Conservation (phyloP, 2,113 vertebrate genomes). For the Tonatia bakeri region DNA sequence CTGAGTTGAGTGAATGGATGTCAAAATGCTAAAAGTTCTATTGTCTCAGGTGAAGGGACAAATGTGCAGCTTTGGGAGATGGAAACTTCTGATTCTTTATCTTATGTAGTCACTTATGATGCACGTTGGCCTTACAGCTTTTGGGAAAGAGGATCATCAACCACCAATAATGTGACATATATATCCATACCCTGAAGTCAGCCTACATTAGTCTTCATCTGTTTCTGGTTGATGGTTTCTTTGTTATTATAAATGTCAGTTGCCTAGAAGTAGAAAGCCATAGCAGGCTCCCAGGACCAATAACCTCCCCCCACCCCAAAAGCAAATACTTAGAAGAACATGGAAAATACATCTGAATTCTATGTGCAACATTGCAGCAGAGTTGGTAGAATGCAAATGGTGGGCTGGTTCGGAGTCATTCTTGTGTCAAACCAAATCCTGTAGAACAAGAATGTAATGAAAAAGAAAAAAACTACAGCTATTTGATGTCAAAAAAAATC, state of each 20-base stretch:
- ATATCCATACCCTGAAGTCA: not conserved
- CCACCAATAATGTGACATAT: conserved; percentile 20
- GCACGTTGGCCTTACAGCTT: conserved; percentile 35
- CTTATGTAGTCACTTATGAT: conserved; percentile 39
- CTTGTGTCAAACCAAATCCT: not conserved
- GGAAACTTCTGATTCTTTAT: conserved; percentile 4
- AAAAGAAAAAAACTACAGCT: not conserved
- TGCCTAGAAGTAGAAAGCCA: not conserved
- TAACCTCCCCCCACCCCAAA: not conserved
- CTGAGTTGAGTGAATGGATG: conserved; percentile 40
- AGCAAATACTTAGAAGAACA: not conserved
- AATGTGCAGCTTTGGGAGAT: conserved; percentile 26
- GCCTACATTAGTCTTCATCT: conserved; percentile 57
- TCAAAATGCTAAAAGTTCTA: conserved; percentile 33
- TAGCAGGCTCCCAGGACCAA: not conserved
- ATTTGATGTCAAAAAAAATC: not conserved
- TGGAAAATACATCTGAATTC: not conserved
- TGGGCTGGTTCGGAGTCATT: not conserved
- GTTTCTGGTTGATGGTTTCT: conserved; percentile 13
- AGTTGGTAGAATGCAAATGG: not conserved
- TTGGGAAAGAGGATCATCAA: conserved; percentile 8
- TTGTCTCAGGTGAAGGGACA: conserved; percentile 55
- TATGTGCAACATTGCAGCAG: not conserved
- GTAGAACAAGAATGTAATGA: not conserved
- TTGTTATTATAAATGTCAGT: conserved; percentile 27